Base-by-base conservation (phyloP, 1,140 invertebrate genomes). In the Calliphora vicina region DNA sequence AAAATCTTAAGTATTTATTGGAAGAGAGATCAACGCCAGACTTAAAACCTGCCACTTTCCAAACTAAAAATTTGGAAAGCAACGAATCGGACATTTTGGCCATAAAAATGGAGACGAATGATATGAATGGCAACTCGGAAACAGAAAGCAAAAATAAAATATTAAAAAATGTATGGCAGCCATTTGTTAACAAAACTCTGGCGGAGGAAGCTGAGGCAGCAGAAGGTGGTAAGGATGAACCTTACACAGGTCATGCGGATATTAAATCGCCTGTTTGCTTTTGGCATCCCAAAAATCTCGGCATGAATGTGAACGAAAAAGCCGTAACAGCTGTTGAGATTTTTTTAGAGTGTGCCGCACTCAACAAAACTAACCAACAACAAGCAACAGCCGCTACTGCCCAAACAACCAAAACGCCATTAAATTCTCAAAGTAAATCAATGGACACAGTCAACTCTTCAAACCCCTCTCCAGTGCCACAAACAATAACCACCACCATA, bases 271-370 rank as follows among this genome's bases (percentile, higher is more conserved):
- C 87, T 12, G n/a, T 74, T 0, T 89, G 88, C 26, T 86, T 89
- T 61, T 89, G 88, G 88, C 88, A 89, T 84, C 83, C 84, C 17
- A 85, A 83, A 29, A 82, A 82, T 23, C 35, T 10, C 4, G 72
- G 35, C 20, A 67, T 83, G 9, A 71, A 20, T n/a, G 72, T 85
- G 13, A 80, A 85, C 15, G 35, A 83, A 1, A 74, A 84, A 9
- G 73, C 74, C 12, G 82, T 85, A 29, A 87, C 86, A 15, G 86
- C 88, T 8, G 87, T 87, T 29, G 88, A 89, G 78, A 87, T 89
- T 8, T 86, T 89, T n/a, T 80, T 89, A 23, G 88, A 89, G 76
- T 89, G 86, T 57, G 86, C 86, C 0, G 88, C 87, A 0, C 83
- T 85, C 29, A 85, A 23, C 61, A 67, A 23, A 67, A 67, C 9